Conservation (phyloP, 2,797 vertebrate species). For the Rhinophrynus dorsalis region DNA sequence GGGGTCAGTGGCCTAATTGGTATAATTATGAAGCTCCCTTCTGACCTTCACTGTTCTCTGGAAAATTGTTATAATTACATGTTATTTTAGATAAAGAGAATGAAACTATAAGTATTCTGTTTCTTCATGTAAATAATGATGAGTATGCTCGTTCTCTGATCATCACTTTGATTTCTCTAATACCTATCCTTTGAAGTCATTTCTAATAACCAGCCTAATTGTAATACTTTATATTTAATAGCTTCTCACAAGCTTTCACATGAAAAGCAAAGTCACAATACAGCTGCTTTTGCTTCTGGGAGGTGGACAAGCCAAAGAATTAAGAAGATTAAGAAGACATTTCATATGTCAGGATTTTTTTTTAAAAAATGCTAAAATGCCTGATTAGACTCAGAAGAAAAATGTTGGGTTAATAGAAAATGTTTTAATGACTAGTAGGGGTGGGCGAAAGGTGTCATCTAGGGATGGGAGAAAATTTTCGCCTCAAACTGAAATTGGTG, state of each 20-base stretch:
- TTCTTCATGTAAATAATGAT: conserved; percentile 16
- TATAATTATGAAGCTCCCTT: conserved; percentile 28
- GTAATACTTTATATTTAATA: conserved; percentile 8
- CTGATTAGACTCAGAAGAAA: too few species aligned
- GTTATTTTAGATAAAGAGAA: conserved; percentile 39
- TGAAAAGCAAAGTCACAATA: neutral
- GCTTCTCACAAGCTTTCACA: neutral
- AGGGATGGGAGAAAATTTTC: too few species aligned
- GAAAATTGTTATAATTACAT: conserved; percentile 32
- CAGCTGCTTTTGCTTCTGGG: neutral
- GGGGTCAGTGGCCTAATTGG: conserved; percentile 39
- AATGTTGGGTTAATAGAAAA: too few species aligned
- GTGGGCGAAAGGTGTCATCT: too few species aligned
- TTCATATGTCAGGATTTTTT: neutral
- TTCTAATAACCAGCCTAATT: conserved; percentile 15
- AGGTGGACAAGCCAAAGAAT: neutral
- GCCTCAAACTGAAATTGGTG: too few species aligned
- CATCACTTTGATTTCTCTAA: conserved; percentile 19
- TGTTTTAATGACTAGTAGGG: too few species aligned
- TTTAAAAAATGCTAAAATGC: too few species aligned
- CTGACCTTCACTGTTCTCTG: neutral
- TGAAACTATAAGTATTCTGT: neutral
- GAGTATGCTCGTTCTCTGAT: conserved; percentile 11
- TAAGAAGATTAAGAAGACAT: neutral
- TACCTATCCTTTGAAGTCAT: conserved; percentile 35